These are phyloP conservation scores for Lepisosteus osseus DNA, from an alignment of 2,113 vertebrate genomes.

Conservation along the genomic window DNA sequence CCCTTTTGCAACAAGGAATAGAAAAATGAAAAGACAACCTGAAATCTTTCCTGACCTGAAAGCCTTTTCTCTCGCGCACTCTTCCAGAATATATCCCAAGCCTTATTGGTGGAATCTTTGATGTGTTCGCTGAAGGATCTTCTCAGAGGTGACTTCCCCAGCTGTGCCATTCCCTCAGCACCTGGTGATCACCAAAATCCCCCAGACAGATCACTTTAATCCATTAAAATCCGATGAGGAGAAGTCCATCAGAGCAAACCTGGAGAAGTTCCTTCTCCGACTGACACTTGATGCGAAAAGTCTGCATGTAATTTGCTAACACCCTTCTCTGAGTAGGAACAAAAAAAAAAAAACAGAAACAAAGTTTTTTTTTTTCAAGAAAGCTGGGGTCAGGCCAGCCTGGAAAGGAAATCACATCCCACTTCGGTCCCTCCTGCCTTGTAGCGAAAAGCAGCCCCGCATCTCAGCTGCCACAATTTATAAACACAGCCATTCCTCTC, in stretches of 20 bases:
- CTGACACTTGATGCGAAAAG: conserved; percentile 50
- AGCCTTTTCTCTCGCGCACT: conserved; percentile 67
- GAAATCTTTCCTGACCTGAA: conserved; percentile 58
- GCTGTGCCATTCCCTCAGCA: conserved; percentile 49
- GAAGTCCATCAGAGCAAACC: conserved; percentile 10
- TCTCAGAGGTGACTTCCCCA: conserved; percentile 48
- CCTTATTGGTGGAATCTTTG: conserved; percentile 65
- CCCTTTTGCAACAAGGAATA: neutral
- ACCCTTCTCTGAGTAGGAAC: conserved; percentile 28
- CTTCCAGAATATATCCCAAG: conserved; percentile 77
- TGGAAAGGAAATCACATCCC: conserved; percentile 65
- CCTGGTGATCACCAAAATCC: conserved; percentile 23
- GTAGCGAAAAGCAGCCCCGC: conserved; percentile 18
- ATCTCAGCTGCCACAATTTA: conserved; percentile 35
- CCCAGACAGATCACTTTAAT: conserved; percentile 11
- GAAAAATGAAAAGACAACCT: neutral
- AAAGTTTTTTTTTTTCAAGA: conserved; percentile 37
- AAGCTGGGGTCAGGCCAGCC: conserved; percentile 51
- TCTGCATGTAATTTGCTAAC: conserved; percentile 51
- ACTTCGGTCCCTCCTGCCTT: conserved; percentile 32
- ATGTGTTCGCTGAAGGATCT: conserved; percentile 76
- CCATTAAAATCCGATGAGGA: neutral
- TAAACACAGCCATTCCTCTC: conserved; percentile 45
- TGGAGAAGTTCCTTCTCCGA: conserved; percentile 26
- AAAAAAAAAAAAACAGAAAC: conserved; percentile 26